phyloP scores from a whole-genome alignment of 2,797 vertebrate genomes.

The Cyprinodon diabolis region DNA sequence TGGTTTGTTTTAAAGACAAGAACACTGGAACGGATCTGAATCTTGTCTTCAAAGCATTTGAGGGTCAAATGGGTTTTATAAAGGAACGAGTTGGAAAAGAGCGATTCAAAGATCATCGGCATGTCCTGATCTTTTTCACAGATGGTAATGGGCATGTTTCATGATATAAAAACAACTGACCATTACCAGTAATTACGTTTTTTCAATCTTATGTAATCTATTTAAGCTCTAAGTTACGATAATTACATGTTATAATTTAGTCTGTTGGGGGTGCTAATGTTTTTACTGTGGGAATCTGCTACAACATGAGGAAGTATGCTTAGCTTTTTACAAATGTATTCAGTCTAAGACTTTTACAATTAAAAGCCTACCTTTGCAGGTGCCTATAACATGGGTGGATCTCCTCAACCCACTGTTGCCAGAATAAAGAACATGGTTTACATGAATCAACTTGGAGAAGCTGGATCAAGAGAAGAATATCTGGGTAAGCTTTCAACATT shows the following conservation, averaged over 20 bases:
- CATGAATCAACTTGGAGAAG: slow-evolving; percentile 17
- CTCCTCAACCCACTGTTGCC: slow-evolving; percentile 33
- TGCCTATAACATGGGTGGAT: slow-evolving; percentile 68
- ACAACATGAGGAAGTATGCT: neutral
- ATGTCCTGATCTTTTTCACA: slow-evolving; percentile 66
- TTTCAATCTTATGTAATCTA: no score
- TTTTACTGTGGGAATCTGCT: neutral
- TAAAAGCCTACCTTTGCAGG: slow-evolving; percentile 42
- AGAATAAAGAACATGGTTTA: slow-evolving; percentile 64
- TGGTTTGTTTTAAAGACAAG: slow-evolving; percentile 26
- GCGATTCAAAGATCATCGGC: slow-evolving; percentile 55
- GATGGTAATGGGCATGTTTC: slow-evolving; percentile 55
- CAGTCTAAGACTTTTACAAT: neutral
- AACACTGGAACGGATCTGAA: slow-evolving; percentile 65
- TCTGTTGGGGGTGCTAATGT: no score
- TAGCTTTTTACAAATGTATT: neutral
- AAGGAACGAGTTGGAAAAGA: rapidly evolving
- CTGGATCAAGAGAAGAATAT: slow-evolving; percentile 25
- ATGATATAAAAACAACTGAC: no score
- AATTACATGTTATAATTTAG: no score
- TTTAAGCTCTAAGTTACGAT: no score
- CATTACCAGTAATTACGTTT: no score
- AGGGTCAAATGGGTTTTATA: slow-evolving; percentile 38
- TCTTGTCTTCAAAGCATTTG: slow-evolving; percentile 22
- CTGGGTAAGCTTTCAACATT: slow-evolving; percentile 57